A percentile compares a stretch with the other conserved stretches of the same genome.
phyloP scores from a whole-genome alignment of 1,140 invertebrate genomes.

The Thaumetopoea pityocampa region DNA sequence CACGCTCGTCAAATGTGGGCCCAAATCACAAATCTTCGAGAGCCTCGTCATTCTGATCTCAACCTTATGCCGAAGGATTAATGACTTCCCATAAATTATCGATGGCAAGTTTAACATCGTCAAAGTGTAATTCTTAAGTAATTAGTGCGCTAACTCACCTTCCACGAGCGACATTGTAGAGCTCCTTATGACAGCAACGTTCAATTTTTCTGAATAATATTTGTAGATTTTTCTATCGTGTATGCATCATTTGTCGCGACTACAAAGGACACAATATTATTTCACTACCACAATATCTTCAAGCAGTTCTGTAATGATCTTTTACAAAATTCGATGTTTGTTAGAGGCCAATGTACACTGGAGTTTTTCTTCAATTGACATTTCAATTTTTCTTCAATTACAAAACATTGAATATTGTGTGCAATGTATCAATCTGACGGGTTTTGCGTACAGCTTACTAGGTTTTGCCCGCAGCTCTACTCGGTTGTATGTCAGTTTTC shows the following conservation, averaged over 20 bases:
- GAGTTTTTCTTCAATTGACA: constrained; percentile 1
- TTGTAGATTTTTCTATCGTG: constrained; percentile 49
- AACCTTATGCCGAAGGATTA: constrained; percentile 24
- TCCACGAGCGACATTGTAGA: constrained; percentile 42
- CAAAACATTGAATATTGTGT: constrained; percentile 1
- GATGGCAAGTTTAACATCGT: constrained; percentile 30
- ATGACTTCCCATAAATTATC: constrained; percentile 7
- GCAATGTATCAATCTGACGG: background rate
- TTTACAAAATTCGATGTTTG: constrained; percentile 8
- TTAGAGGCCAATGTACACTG: constrained; percentile 9
- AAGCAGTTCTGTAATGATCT: constrained; percentile 34
- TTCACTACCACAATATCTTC: constrained; percentile 17
- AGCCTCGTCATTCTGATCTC: constrained; percentile 10
- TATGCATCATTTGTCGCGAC: constrained; percentile 27
- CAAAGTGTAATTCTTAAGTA: constrained; percentile 33
- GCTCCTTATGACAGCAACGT: constrained; percentile 34
- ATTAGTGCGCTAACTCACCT: constrained; percentile 46
- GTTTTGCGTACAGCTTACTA: background rate
- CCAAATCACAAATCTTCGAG: constrained; percentile 6
- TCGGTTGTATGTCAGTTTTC: no score
- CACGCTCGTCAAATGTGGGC: constrained; percentile 10
- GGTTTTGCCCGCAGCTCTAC: no score
- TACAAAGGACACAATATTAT: constrained; percentile 43
- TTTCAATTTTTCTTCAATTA: constrained; percentile 6
- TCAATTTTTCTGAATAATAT: constrained; percentile 37